Percentiles rank a stretch among this genome's conserved stretches.
Conservation (phyloP, 1,140 invertebrate species). For the Pseudomyrmex sp. region DNA sequence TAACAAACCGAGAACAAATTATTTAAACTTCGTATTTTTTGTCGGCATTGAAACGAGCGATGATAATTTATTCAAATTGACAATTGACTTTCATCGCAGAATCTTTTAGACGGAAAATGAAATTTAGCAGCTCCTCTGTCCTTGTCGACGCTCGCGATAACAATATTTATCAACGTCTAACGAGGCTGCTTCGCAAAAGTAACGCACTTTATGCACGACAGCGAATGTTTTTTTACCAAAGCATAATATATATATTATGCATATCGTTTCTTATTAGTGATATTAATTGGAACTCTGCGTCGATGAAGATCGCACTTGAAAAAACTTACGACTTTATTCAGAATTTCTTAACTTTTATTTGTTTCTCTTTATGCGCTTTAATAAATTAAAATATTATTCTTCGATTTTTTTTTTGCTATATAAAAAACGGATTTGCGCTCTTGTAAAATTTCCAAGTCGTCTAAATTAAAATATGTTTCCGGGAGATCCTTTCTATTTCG, state of each 20-base stretch:
- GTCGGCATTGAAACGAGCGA: constrained; percentile 1
- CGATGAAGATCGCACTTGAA: background rate
- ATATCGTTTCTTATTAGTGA: constrained; percentile 37
- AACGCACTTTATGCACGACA: constrained; percentile 6
- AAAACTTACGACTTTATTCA: background rate
- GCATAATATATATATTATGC: constrained; percentile 36
- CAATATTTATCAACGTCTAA: constrained; percentile 20
- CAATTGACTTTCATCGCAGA: constrained; percentile 15
- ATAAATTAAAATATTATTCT: background rate
- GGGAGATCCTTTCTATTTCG: background rate
- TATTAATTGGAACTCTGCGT: constrained; percentile 20
- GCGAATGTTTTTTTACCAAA: constrained; percentile 29
- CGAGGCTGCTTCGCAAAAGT: constrained; percentile 7
- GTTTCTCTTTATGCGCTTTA: background rate
- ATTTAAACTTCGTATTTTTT: background rate
- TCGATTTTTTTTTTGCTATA: background rate
- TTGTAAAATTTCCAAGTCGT: background rate
- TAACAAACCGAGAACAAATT: background rate
- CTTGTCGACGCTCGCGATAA: constrained; percentile 29
- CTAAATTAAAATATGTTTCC: background rate
- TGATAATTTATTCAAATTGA: constrained; percentile 41
- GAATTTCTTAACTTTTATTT: too few species aligned
- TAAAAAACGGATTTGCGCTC: background rate
- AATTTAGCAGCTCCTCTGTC: constrained; percentile 23
- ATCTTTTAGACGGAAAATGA: constrained; percentile 36